These are phyloP conservation scores for Tillus elongatus DNA, from an alignment of 2,888 invertebrate species.

Conservation along the genomic window DNA sequence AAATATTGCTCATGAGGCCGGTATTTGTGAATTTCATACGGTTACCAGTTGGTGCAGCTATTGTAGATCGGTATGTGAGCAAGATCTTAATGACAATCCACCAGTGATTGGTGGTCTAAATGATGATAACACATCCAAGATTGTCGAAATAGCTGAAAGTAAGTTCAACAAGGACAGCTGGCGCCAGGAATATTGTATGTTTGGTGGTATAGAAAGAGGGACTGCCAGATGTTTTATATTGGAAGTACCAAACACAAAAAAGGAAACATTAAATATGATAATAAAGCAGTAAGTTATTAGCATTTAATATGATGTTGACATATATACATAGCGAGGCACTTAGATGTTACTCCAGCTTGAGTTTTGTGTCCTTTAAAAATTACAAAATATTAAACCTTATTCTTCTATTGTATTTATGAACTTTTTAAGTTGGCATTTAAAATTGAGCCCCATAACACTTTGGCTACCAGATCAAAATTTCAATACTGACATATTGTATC, in stretches of 20 bases:
- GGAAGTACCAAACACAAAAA: not conserved
- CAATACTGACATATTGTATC: too few species aligned
- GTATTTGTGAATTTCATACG: not conserved
- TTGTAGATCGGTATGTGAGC: not conserved
- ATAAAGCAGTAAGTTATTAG: not conserved
- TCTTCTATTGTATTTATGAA: too few species aligned
- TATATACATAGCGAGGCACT: too few species aligned
- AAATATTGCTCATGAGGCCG: constrained; percentile 2
- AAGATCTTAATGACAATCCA: not conserved
- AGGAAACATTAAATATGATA: not conserved
- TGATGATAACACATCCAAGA: not conserved
- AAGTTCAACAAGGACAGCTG: too few species aligned
- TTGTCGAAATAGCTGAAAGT: not conserved
- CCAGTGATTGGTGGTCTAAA: not conserved
- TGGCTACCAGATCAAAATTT: too few species aligned
- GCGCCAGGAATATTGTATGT: not conserved
- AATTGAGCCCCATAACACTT: too few species aligned
- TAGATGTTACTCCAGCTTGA: too few species aligned
- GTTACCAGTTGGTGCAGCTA: not conserved
- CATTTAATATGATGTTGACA: too few species aligned
- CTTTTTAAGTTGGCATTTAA: too few species aligned
- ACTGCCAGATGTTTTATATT: not conserved
- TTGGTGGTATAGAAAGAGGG: not conserved
- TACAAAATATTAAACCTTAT: too few species aligned
- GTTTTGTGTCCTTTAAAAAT: too few species aligned